Percentiles rank a stretch among this genome's conserved stretches.
phyloP scores from a whole-genome alignment of 2,797 vertebrate genomes.

The Gymnopithys bicolor region DNA sequence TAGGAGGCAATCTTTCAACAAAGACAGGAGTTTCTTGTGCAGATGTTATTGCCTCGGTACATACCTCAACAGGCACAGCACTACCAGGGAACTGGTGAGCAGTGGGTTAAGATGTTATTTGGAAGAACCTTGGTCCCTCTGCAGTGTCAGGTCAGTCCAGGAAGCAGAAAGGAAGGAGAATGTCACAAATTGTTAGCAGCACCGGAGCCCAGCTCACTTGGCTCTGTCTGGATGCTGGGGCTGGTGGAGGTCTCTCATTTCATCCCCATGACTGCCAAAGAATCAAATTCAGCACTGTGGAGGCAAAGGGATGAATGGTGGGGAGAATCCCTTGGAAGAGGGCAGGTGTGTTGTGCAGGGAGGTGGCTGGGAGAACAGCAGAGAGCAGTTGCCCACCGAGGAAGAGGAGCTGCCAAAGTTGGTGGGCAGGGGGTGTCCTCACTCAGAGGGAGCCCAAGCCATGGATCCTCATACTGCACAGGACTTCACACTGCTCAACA shows the following conservation, averaged over 20 bases:
- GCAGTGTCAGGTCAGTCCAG: background rate
- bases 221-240: accelerated
- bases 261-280: too few relatives aligned
- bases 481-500: background rate
- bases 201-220: accelerated
- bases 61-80: background rate
- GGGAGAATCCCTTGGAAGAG: background rate
- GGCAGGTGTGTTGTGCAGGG: accelerated
- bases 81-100: background rate
- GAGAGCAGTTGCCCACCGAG: accelerated
- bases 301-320: background rate
- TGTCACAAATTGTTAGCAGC: accelerated
- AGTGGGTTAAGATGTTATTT: background rate
- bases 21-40: background rate
- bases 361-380: background rate
- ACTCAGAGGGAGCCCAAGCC: accelerated
- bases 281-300: background rate
- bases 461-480: background rate
- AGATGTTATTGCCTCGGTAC: background rate
- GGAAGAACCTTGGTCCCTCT: background rate
- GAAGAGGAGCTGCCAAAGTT: background rate
- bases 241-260: background rate
- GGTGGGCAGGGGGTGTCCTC: background rate
- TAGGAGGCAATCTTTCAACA: background rate
- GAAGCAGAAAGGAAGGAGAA: background rate